These are phyloP conservation scores for Spinus olivaceus DNA, from an alignment of 2,797 vertebrate species.

Conservation along the genomic window DNA sequence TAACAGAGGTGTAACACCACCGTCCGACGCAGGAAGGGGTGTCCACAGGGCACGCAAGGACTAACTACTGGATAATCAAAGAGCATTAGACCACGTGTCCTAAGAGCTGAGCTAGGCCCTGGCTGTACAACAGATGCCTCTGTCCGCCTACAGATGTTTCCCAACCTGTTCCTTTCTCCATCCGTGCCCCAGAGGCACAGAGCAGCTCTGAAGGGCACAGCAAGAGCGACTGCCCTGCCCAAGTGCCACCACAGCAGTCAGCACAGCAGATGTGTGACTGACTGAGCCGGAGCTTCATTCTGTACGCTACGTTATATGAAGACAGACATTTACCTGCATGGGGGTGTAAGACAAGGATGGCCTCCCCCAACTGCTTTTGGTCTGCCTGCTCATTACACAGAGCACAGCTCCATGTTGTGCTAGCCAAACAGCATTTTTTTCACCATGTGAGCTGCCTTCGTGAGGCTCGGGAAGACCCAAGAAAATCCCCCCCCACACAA, in stretches of 20 bases:
- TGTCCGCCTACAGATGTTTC: background rate
- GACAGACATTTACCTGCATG: background rate
- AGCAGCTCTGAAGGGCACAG: background rate
- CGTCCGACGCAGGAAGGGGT: background rate
- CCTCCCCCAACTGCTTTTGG: background rate
- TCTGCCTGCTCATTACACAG: background rate
- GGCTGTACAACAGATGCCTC: background rate
- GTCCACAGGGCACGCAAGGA: background rate
- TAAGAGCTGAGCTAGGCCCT: background rate
- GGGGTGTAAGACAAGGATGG: background rate
- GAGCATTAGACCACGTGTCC: accelerated
- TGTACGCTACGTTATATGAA: accelerated
- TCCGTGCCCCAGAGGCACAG: background rate
- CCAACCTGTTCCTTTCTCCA: background rate
- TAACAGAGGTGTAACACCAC: accelerated
- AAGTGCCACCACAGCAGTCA: background rate
- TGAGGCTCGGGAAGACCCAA: background rate
- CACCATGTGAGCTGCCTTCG: background rate
- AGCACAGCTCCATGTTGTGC: background rate
- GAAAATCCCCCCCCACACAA: background rate
- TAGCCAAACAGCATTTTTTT: accelerated
- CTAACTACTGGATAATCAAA: background rate
- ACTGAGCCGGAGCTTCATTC: background rate
- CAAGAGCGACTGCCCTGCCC: accelerated
- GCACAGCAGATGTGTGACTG: background rate